Conservation (phyloP, 2,888 invertebrate genomes). For the Trichogramma dendrolimi region DNA sequence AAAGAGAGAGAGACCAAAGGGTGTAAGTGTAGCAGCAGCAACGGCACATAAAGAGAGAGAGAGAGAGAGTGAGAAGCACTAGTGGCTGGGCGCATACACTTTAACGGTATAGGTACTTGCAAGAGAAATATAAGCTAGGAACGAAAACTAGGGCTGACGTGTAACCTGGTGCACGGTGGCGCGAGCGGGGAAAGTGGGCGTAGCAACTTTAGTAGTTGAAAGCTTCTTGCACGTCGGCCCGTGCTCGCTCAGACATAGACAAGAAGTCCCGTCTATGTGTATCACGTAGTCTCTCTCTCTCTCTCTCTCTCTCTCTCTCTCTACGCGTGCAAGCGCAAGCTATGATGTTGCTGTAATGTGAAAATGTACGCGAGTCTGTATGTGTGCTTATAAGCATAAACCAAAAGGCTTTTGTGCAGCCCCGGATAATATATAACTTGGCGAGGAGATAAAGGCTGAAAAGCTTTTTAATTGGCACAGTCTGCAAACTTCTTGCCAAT, state of each 20-base stretch:
- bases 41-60: not conserved
- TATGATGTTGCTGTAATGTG: too few relatives aligned
- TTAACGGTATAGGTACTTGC: not conserved
- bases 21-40: not conserved
- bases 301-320: too few relatives aligned
- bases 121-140: conserved; percentile 2
- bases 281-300: too few relatives aligned
- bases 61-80: not conserved
- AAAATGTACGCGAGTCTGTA: not conserved
- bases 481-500: conserved; percentile 15
- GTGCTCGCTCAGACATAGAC: too few relatives aligned
- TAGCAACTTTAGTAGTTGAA: not conserved
- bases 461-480: conserved; percentile 14
- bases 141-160: conserved; percentile 14
- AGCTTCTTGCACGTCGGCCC: not conserved
- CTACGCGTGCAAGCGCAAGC: too few relatives aligned
- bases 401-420: not conserved
- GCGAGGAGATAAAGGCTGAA: not conserved
- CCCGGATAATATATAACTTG: not conserved
- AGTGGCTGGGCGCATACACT: not conserved
- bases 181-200: conserved; percentile 9
- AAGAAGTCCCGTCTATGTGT: too few relatives aligned
- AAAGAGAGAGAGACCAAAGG: too few relatives aligned
- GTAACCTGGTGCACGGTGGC: too few relatives aligned
- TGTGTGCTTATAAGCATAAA: not conserved